Evolutionary conservation across 2,888 invertebrate genomes (phyloP), one percentile per base, ranked within the genome.

Genomic region (Heliconius sara): DNA sequence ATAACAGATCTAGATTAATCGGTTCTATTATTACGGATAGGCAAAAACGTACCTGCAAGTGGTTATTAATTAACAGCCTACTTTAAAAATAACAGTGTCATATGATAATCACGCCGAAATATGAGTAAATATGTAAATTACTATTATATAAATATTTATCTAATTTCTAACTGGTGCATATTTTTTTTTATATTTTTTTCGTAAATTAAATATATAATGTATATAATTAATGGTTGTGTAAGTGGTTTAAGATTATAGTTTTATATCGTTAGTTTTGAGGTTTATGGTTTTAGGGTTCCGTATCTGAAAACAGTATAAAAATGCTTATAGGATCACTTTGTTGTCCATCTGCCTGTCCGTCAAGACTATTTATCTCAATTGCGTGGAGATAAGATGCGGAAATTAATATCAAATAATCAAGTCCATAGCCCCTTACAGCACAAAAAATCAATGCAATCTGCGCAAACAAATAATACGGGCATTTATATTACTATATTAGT

Each of bases 81-180:
- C 34, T 70, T 70, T n/a, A 39, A 2, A 13, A 66, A n/a, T 70
- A 43, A 43, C 43, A 70, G 68, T 70, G 43, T 47, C 70, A 70
- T 70, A 70, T 47, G 70, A 47, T 47, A 70, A 70, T 47, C 16
- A 43, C 47, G 16, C 7, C 43, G n/a, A 70, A 43, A 70, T 43
- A n/a, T 16, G 1, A 43, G 2, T 25, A 16, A 70, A 43, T 70
- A 70, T 47, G 70, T 47, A 70, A 70, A 70, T 70, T 70, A 70
- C 1, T 25, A 47, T 70, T 70, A 47, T 19, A 70, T 70, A 70
- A 70, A 25, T 25, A 4, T 70, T 70, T 47, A 16, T 43, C 13
- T n/a, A 25, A 43, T 12, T 43, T 43, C 16, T 13, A 47, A 47
- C 25, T 47, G 9, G 43, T 47, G 25, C 16, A 16, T 47, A 25